These are phyloP conservation scores for Amphipyra tragopoginis DNA, from an alignment of 2,888 invertebrate species.

Conservation along the genomic window DNA sequence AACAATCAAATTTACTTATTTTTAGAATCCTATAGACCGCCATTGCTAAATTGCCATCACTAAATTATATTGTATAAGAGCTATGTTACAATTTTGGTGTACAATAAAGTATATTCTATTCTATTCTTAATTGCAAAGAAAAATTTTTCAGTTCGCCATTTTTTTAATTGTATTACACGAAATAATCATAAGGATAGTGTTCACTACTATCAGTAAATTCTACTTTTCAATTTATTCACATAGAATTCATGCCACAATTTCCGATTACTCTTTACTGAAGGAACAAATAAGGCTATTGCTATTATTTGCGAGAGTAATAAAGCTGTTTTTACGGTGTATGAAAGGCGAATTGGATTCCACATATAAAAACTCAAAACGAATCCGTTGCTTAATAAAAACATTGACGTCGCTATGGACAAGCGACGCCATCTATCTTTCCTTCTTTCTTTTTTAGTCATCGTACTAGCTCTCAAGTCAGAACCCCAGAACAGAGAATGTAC, in stretches of 20 bases:
- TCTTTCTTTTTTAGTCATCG: not conserved
- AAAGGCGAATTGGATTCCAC: not conserved
- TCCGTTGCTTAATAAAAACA: conserved; percentile 30
- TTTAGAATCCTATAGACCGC: no score
- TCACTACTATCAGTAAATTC: not conserved
- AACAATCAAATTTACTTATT: no score
- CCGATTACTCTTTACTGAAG: conserved; percentile 30
- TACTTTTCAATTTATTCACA: conserved; percentile 11
- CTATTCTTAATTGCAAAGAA: no score
- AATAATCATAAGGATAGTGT: no score
- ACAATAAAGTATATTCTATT: no score
- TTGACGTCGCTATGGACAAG: conserved; percentile 3
- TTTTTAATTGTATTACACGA: no score
- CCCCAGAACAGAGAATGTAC: conserved; percentile 14
- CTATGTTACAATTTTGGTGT: no score
- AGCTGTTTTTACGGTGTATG: not conserved
- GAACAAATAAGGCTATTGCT: conserved; percentile 15
- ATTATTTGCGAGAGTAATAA: conserved; percentile 5
- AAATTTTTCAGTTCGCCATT: no score
- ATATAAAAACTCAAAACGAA: conserved; percentile 5
- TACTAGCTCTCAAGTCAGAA: not conserved
- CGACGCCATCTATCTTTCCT: conserved; percentile 15
- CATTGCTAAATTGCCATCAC: no score
- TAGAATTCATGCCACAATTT: conserved; percentile 23
- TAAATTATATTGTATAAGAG: no score